Percentiles rank a stretch among this genome's conserved stretches.
These are phyloP conservation scores for Meda fulgida DNA, from an alignment of 2,797 vertebrate genomes.

Conservation along the genomic window DNA sequence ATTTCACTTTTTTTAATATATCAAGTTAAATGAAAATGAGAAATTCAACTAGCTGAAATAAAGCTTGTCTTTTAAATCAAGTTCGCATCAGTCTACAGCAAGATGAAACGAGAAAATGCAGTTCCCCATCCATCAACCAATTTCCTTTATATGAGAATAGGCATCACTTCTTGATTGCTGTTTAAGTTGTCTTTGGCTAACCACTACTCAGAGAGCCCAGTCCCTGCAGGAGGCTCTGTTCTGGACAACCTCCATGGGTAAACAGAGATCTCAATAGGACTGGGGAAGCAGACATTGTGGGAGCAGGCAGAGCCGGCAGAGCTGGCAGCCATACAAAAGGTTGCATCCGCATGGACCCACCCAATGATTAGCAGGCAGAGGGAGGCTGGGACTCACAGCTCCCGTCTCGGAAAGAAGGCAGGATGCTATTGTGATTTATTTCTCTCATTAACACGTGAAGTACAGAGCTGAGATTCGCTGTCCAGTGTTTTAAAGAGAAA, in stretches of 20 bases:
- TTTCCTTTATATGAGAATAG: constrained; percentile 8
- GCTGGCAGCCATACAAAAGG: constrained; percentile 54
- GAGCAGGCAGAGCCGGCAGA: constrained; percentile 48
- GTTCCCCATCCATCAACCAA: neutral
- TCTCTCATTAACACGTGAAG: constrained; percentile 56
- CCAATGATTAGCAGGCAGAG: constrained; percentile 54
- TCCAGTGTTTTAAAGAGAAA: constrained; percentile 29
- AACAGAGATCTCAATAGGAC: constrained; percentile 47
- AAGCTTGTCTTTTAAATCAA: neutral
- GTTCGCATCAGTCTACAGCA: neutral
- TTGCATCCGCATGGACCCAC: constrained; percentile 47
- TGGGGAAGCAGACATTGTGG: constrained; percentile 43
- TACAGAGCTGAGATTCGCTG: constrained; percentile 11
- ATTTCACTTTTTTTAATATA: no score
- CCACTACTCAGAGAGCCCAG: constrained; percentile 18
- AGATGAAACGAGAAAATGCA: neutral
- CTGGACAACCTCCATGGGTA: constrained; percentile 40
- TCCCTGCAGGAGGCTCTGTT: constrained; percentile 23
- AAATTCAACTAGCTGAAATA: neutral
- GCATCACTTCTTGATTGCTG: constrained; percentile 30
- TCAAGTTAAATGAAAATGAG: neutral
- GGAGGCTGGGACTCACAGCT: constrained; percentile 26
- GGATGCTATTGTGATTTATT: constrained; percentile 55
- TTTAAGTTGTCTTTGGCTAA: constrained; percentile 44
- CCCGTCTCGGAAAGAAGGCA: constrained; percentile 26